Base-by-base conservation (phyloP, 2,113 vertebrate genomes). In the Origma solitaria region DNA sequence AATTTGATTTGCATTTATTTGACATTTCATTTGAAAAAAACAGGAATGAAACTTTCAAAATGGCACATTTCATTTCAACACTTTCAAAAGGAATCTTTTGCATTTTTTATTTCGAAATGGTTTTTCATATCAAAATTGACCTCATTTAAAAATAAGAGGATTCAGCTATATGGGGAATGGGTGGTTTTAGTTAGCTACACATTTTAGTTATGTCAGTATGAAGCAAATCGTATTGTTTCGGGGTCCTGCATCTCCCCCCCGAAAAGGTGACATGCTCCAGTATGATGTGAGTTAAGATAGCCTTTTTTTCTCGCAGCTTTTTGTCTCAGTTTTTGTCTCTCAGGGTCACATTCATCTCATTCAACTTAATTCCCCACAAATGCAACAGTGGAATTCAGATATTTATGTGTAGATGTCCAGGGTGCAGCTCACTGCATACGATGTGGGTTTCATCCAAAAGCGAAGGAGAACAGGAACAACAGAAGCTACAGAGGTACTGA, bases 1-100 rank as follows among this genome's bases (percentile, higher is more conserved):
- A 70, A 81, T 88, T 93, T 90, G 42, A 95, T 93, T 90, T 94
- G 72, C 30, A 83, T 93, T 93, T 82, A 82, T 92, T 90, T 96
- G 85, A 94, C 80, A 71, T 90, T 94, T 88, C 35, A 83, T 82
- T 73, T 81, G 57, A 80, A 68, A 84, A 88, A 92, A 80, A 30
- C 23, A 86, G 58, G 13, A 85, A 57, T 56, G 51, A 93, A 90
- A 86, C 51, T 77, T 90, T 92, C 51, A 88, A 95, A 95, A 93
- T 37, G 80, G 88, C 72, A 95, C 45, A 66, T 78, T 93, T 95
- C 61, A 82, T 85, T 80, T 95, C 64, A 90, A 77, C 30, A 60
- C 49, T 94, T 96, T 92, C 88, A 92, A 95, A 94, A 92, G 62
- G 47, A 86, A 81, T 66, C 35, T 94, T 93, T 51, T 88, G 60